Evolutionary conservation across 2,888 invertebrate genomes (phyloP).

Genomic region (Mycogona germanica): DNA sequence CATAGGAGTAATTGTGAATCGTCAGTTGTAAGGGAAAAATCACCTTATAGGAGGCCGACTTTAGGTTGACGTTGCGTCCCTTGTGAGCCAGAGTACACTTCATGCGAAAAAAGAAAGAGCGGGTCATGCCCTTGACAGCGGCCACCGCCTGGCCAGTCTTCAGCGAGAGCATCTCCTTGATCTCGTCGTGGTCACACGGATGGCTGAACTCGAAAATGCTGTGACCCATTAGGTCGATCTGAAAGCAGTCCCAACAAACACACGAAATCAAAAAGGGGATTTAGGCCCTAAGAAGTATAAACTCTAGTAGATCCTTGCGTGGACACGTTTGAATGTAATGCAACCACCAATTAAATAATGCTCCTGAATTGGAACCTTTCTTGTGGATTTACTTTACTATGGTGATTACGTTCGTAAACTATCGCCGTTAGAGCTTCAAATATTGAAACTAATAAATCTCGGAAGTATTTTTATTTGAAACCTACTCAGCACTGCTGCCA

Average conservation of each 20-base stretch:
- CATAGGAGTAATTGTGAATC: too few relatives aligned
- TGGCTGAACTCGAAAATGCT: slow-evolving; percentile 88
- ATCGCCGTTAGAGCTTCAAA: too few relatives aligned
- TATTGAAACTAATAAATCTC: too few relatives aligned
- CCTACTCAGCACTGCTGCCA: too few relatives aligned
- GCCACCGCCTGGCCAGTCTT: slow-evolving; percentile 27
- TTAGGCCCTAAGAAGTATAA: too few relatives aligned
- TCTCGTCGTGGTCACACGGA: slow-evolving; percentile 89
- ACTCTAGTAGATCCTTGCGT: neutral
- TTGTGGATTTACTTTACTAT: too few relatives aligned
- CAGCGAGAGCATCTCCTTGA: slow-evolving; percentile 48
- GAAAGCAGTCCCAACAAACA: slow-evolving; percentile 21
- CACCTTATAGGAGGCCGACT: slow-evolving; percentile 92
- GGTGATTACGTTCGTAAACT: too few relatives aligned
- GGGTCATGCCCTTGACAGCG: slow-evolving; percentile 28
- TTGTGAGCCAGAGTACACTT: slow-evolving; percentile 91
- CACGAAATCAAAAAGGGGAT: slow-evolving; percentile 10
- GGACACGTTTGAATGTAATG: neutral
- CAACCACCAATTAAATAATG: too few relatives aligned
- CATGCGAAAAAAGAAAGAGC: slow-evolving; percentile 62
- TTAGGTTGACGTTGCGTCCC: slow-evolving; percentile 88
- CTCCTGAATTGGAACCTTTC: too few relatives aligned
- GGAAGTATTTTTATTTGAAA: too few relatives aligned
- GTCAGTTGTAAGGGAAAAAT: neutral
- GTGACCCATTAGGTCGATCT: slow-evolving; percentile 83